Percentiles rank a stretch among this genome's conserved stretches.
Conservation (phyloP, 2,888 invertebrate species). For the Dolomedes plantarius region DNA sequence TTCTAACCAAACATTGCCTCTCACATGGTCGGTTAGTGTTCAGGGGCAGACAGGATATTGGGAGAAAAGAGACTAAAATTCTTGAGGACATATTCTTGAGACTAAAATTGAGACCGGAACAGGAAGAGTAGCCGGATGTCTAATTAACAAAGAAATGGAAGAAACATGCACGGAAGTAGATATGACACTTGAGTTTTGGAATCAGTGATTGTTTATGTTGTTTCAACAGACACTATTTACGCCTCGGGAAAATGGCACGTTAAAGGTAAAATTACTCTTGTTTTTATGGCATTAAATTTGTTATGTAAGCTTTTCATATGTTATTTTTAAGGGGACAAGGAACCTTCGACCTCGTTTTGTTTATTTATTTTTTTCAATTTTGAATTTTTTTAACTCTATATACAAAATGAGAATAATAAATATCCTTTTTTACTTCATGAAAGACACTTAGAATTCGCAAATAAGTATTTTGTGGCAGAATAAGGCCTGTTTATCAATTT, state of each 20-base stretch:
- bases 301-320: not conserved
- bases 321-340: not conserved
- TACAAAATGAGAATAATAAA: no score
- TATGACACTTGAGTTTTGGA: not conserved
- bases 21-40: not conserved
- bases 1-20: not conserved
- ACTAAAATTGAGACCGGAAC: not conserved
- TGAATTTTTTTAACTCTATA: no score
- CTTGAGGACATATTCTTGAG: not conserved
- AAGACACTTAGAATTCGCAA: no score
- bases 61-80: no score
- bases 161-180: constrained; percentile 13
- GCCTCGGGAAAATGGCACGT: not conserved
- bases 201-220: not conserved
- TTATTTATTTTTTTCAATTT: no score
- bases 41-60: not conserved
- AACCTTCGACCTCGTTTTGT: no score
- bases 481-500: no score
- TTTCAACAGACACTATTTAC: not conserved
- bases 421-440: no score
- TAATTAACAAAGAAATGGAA: not conserved
- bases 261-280: not conserved
- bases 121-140: not conserved
- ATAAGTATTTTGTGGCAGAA: no score
- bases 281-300: not conserved